These are phyloP conservation scores for Pterois miles DNA, from an alignment of 2,797 vertebrate species.

Conservation along the genomic window DNA sequence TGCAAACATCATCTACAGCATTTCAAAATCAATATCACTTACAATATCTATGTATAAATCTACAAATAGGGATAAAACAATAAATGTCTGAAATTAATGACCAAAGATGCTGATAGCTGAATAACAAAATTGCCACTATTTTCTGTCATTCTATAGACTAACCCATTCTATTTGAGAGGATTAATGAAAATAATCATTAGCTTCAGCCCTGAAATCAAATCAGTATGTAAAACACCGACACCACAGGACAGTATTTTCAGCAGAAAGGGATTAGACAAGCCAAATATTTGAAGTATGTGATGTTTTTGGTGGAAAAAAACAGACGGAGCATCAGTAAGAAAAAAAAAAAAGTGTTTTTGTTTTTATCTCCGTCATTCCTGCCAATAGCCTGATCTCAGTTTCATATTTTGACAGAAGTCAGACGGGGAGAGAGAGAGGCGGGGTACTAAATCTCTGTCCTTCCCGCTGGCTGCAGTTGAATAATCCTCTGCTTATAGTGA, in stretches of 20 bases:
- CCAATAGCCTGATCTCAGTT: conserved; percentile 48
- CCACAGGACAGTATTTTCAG: not conserved
- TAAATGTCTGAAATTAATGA: not conserved
- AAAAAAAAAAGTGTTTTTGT: conserved; percentile 4
- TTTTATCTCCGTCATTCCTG: conserved; percentile 31
- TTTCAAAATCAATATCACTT: not conserved
- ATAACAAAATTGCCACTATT: not conserved
- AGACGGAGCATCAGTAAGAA: not conserved
- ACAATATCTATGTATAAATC: not conserved
- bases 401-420: conserved; percentile 61
- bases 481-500: conserved; percentile 74
- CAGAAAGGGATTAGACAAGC: not conserved
- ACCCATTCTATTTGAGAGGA: not conserved
- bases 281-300: not conserved
- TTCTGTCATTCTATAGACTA: not conserved
- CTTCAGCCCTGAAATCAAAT: not conserved
- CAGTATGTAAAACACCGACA: not conserved
- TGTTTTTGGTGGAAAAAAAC: not conserved
- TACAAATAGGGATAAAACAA: not conserved
- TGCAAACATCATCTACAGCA: not conserved
- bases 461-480: conserved; percentile 67
- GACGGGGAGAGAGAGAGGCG: conserved; percentile 16
- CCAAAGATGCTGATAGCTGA: too few species aligned
- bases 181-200: not conserved
- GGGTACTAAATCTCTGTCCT: conserved; percentile 61